Percentiles rank a stretch among this genome's conserved stretches.
phyloP scores from a whole-genome alignment of 2,888 invertebrate species.

The Callosobruchus maculatus region DNA sequence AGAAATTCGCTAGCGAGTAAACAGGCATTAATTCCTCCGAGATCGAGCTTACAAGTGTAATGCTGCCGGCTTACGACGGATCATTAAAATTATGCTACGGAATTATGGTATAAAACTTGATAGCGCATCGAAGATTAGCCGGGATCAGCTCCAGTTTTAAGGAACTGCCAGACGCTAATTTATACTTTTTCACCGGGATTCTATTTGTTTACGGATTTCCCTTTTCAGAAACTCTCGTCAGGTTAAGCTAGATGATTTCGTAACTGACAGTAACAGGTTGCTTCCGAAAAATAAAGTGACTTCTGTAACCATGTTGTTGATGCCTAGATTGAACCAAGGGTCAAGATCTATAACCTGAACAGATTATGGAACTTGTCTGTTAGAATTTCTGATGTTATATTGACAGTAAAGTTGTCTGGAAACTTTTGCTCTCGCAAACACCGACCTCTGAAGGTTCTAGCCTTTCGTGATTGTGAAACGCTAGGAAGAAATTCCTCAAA shows the following conservation, averaged over 20 bases:
- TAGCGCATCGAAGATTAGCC: constrained; percentile 51
- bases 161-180: constrained; percentile 33
- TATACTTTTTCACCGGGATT: constrained; percentile 33
- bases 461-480: too few species aligned
- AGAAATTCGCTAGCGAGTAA: constrained; percentile 37
- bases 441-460: too few species aligned
- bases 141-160: constrained; percentile 46
- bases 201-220: constrained; percentile 18
- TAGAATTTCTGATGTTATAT: too few species aligned
- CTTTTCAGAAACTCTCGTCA: neutral
- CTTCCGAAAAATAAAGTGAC: too few species aligned
- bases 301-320: too few species aligned
- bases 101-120: constrained; percentile 52
- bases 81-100: constrained; percentile 52
- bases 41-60: constrained; percentile 49
- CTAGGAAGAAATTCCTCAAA: too few species aligned
- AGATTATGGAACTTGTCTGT: too few species aligned
- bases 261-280: neutral
- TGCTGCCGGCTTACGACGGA: constrained; percentile 48
- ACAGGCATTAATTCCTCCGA: constrained; percentile 48
- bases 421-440: too few species aligned
- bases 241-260: neutral
- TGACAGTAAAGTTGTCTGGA: too few species aligned
- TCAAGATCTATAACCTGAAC: too few species aligned
- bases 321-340: too few species aligned